Base-by-base conservation (phyloP, 2,888 invertebrate genomes). In the Trissoscelio sp. region DNA sequence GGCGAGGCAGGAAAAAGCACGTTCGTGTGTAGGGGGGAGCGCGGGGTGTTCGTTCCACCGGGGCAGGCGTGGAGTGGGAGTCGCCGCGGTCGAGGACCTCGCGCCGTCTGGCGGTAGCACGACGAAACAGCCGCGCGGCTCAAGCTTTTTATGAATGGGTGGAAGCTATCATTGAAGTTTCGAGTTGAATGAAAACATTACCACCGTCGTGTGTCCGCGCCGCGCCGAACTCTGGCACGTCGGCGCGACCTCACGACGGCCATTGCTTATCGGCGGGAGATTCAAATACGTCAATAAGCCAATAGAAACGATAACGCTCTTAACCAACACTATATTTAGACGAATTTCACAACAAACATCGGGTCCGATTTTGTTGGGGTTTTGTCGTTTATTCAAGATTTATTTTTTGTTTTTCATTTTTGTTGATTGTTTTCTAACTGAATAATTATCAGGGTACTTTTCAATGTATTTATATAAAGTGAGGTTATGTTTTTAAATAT, bases 151-250 rank as follows among this genome's bases (percentile, higher is more conserved):
- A 91, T 91, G 91, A 91, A 91, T 91, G 91, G 90, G 90, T 90
- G 89, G 90, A 91, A 89, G 91, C 91, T 91, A 91, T 91, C 91
- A 91, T 91, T 91, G 91, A 91, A 91, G 91, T 91, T 90, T 89
- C 88, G 88, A 89, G 89, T 90, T 91, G 91, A 91, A 91, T 91
- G 91, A 91, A 91, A 90, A 90, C 91, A 90, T 88, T 86, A 85
- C 86, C 83, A 84, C 83, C 48, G 78, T 75, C 48, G 75, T 73
- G 83, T 79, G 84, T 66, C 67, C 64, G 73, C 60, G 79, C 69
- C 79, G 82, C 83, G 77, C 79, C 80, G 80, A 82, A 74, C 80
- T 79, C 85, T 73, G 28, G 73, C 74, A 73, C 83, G 74, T 80
- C 60, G 81, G 64, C 75, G 79, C 78, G 83, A 74, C 79, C 79